Percentiles rank a stretch among this genome's conserved stretches.
Evolutionary conservation across 1,140 invertebrate species (phyloP).

Genomic region (Brachionus angularis): DNA sequence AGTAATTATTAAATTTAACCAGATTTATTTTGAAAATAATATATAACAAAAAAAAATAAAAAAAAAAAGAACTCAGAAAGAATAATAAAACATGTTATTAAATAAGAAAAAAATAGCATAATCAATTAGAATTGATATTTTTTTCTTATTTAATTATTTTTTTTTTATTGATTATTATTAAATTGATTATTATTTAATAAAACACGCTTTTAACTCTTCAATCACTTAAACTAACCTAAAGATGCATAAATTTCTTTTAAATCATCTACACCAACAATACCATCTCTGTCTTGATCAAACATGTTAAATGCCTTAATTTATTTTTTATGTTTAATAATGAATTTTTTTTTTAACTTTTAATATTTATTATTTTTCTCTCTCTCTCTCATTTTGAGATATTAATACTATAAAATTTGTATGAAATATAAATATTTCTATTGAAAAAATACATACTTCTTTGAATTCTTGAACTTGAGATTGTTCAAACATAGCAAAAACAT

Average conservation of each 20-base stretch:
- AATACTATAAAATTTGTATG: background rate
- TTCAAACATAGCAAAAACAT: slow-evolving; percentile 55
- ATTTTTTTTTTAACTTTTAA: background rate
- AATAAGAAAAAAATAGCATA: no score
- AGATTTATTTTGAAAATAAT: no score
- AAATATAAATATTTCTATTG: background rate
- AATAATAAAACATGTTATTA: background rate
- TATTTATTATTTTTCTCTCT: no score
- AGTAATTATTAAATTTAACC: no score
- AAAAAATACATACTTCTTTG: slow-evolving; percentile 72
- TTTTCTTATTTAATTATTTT: no score
- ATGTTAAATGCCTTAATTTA: slow-evolving; percentile 44
- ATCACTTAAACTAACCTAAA: slow-evolving; percentile 10
- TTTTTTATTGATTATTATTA: no score
- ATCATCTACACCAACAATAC: slow-evolving; percentile 44
- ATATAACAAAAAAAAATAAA: background rate
- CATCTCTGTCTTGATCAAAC: slow-evolving; percentile 46
- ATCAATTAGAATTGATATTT: no score
- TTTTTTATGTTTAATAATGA: background rate
- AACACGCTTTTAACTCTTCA: no score
- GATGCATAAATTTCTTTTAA: slow-evolving; percentile 44
- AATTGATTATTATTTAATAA: no score
- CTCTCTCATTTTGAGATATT: background rate
- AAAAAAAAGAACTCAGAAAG: background rate
- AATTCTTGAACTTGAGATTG: slow-evolving; percentile 64